Conservation (phyloP, 2,797 vertebrate genomes). For the Iguana delicatissima region DNA sequence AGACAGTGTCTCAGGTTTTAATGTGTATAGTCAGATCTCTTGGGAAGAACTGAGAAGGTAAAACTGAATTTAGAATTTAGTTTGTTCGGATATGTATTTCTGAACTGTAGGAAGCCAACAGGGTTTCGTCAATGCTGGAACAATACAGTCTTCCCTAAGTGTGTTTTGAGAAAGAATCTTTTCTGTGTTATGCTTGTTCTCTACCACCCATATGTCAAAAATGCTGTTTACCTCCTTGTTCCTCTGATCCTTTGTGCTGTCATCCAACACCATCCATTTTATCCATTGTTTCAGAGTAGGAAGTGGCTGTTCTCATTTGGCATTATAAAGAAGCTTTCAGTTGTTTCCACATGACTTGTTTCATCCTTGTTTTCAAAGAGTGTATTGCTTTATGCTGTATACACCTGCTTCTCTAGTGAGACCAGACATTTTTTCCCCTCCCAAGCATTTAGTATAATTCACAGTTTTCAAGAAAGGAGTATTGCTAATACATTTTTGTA, state of each 20-base stretch:
- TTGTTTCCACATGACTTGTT: conserved; percentile 1
- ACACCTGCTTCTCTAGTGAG: background rate
- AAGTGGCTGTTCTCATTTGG: background rate
- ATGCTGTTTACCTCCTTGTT: background rate
- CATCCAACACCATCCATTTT: background rate
- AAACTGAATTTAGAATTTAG: background rate
- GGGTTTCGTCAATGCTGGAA: background rate
- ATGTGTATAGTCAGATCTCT: background rate
- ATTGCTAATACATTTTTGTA: background rate
- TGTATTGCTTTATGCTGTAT: conserved; percentile 6
- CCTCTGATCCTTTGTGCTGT: conserved; percentile 18
- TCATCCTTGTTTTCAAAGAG: conserved; percentile 4
- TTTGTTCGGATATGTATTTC: background rate
- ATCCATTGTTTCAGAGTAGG: conserved; percentile 20
- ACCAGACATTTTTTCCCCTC: background rate
- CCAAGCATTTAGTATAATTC: background rate
- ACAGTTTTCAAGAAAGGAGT: background rate
- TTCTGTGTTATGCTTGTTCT: background rate
- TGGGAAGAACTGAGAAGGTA: background rate
- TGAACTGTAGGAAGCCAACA: background rate
- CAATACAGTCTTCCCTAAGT: background rate
- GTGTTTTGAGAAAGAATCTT: background rate
- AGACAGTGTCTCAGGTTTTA: too few relatives aligned
- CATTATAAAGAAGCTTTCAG: background rate
- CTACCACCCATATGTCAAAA: conserved; percentile 1